A percentile compares a stretch with the other conserved stretches of the same genome.
Conservation (phyloP, 2,113 vertebrate species). For the Dicerorhinus sumatrensis region DNA sequence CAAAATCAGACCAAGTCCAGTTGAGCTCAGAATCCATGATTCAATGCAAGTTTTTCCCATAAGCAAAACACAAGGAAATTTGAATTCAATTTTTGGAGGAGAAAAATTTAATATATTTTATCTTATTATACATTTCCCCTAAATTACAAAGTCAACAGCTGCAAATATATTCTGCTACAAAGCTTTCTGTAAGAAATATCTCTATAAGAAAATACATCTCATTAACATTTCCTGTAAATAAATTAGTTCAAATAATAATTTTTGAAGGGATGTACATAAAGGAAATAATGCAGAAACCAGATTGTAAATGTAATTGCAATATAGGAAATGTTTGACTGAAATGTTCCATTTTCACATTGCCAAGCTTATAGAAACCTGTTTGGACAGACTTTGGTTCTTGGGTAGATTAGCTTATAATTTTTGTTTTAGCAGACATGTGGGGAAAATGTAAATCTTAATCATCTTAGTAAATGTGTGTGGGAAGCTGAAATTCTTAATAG, state of each 20-base stretch:
- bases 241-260: slow-evolving; percentile 88
- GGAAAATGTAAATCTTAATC: slow-evolving; percentile 32
- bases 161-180: slow-evolving; percentile 91
- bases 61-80: slow-evolving; percentile 75
- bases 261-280: slow-evolving; percentile 75
- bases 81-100: slow-evolving; percentile 73
- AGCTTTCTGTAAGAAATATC: slow-evolving; percentile 91
- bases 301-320: slow-evolving; percentile 59
- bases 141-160: slow-evolving; percentile 88
- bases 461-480: neutral
- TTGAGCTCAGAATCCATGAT: neutral
- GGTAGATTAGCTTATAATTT: neutral
- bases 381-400: slow-evolving; percentile 54
- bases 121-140: slow-evolving; percentile 90
- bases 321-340: slow-evolving; percentile 54
- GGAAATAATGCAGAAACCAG: slow-evolving; percentile 62
- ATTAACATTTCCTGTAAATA: slow-evolving; percentile 92
- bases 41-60: slow-evolving; percentile 12
- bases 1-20: neutral
- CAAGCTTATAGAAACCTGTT: slow-evolving; percentile 35
- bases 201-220: slow-evolving; percentile 92
- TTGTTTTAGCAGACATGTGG: slow-evolving; percentile 13
- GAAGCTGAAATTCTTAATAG: neutral
- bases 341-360: slow-evolving; percentile 17
- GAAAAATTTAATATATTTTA: slow-evolving; percentile 89